Percentiles rank a stretch among this genome's conserved stretches.
Evolutionary conservation across 2,797 vertebrate species (phyloP).

Genomic region (Potorous gilbertii): DNA sequence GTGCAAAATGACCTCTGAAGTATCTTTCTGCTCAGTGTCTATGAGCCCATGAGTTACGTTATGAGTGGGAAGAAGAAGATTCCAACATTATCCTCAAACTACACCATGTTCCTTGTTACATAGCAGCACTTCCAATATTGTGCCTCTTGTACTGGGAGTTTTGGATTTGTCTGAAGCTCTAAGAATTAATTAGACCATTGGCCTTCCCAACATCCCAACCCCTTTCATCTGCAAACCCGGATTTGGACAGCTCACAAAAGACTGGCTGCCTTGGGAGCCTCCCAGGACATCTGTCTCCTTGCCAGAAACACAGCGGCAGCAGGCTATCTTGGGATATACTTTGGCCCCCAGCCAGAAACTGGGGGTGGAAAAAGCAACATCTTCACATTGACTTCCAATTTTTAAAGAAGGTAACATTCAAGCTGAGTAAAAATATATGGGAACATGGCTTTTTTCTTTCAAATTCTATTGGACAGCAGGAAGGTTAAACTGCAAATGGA

Average conservation of each 20-base stretch:
- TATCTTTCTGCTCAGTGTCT: not conserved
- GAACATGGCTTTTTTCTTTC: not conserved
- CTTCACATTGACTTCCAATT: constrained; percentile 24
- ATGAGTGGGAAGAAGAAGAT: not conserved
- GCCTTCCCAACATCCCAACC: constrained; percentile 12
- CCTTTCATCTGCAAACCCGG: not conserved
- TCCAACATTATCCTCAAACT: not conserved
- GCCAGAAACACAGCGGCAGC: not conserved
- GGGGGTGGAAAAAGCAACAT: constrained; percentile 2
- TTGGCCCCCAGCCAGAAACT: constrained; percentile 35
- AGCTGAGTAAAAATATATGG: constrained; percentile 47
- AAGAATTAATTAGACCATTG: not conserved
- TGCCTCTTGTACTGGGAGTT: not conserved
- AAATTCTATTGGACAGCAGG: not conserved
- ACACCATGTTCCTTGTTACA: not conserved
- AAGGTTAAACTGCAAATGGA: not conserved
- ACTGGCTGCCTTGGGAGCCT: constrained; percentile 7
- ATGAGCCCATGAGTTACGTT: not conserved
- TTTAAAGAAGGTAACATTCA: constrained; percentile 44
- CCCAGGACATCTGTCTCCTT: constrained; percentile 13
- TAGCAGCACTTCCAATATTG: not conserved
- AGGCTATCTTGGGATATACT: not conserved
- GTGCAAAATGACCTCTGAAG: not conserved
- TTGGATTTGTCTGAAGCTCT: not conserved
- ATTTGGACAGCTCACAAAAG: constrained; percentile 27